A percentile compares a stretch with the other conserved stretches of the same genome.
Conservation (phyloP, 2,888 invertebrate genomes). For the Drosophila anomalipes region DNA sequence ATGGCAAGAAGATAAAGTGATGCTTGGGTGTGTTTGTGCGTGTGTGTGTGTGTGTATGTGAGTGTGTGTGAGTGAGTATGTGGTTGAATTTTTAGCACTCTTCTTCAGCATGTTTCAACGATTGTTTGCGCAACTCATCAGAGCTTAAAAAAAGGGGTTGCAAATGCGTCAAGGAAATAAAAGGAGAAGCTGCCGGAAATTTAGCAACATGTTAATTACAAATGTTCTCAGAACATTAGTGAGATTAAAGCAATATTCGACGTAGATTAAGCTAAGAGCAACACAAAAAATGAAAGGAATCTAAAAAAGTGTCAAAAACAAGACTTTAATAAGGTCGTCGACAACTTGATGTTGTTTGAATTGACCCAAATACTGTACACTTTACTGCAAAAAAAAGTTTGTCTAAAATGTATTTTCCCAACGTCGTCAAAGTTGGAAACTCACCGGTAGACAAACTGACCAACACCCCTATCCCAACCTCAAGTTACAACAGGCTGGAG, state of each 20-base stretch:
- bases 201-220: conserved; percentile 31
- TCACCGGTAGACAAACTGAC: conserved; percentile 18
- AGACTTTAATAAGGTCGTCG: neutral
- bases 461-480: neutral
- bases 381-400: conserved; percentile 4
- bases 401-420: neutral
- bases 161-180: neutral
- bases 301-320: neutral
- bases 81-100: conserved; percentile 27
- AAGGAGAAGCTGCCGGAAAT: conserved; percentile 8
- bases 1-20: conserved; percentile 16
- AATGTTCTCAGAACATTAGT: conserved; percentile 6
- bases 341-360: neutral
- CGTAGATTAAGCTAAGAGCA: neutral
- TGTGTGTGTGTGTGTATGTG: neutral
- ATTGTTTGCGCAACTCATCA: conserved; percentile 18
- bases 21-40: conserved; percentile 4
- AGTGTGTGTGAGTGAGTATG: conserved; percentile 10
- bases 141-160: conserved; percentile 15
- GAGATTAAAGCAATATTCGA: conserved; percentile 20
- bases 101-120: conserved; percentile 18
- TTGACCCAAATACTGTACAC: conserved; percentile 44
- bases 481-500: conserved; percentile 10
- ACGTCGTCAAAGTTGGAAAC: conserved; percentile 46
- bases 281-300: neutral